phyloP scores from a whole-genome alignment of 2,113 vertebrate species.

The Tretioscincus oriximinensis region DNA sequence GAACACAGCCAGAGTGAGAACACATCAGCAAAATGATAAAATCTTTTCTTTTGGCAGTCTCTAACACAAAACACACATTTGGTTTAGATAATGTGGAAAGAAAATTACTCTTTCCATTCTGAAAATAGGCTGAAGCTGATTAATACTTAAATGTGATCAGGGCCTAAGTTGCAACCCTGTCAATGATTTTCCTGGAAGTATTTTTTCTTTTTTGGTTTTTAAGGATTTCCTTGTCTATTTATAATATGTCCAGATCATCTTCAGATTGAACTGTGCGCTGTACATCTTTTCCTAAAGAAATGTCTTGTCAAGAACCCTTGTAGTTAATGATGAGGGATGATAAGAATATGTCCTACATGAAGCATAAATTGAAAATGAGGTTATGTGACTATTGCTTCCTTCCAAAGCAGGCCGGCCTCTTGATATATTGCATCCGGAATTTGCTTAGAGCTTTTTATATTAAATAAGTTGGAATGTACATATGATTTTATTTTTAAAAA shows the following conservation, averaged over 20 bases:
- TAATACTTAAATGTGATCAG: too few species aligned
- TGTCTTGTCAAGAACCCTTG: conserved; percentile 15
- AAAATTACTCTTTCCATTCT: too few species aligned
- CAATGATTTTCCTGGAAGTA: background rate
- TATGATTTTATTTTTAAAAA: background rate
- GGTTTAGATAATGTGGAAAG: too few species aligned
- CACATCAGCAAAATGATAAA: too few species aligned
- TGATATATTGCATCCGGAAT: conserved; percentile 26
- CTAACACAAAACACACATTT: too few species aligned
- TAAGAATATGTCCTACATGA: conserved; percentile 15
- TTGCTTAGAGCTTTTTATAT: conserved; percentile 30
- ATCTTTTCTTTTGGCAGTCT: too few species aligned
- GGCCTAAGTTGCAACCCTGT: background rate
- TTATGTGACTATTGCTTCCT: conserved; percentile 20
- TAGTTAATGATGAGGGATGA: conserved; percentile 27
- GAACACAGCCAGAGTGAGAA: too few species aligned
- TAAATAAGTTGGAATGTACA: conserved; percentile 11
- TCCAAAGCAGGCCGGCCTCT: conserved; percentile 6
- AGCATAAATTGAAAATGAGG: conserved; percentile 29
- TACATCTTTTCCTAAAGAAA: conserved; percentile 19
- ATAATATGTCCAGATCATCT: background rate
- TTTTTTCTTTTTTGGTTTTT: background rate
- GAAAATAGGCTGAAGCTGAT: too few species aligned
- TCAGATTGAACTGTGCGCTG: background rate
- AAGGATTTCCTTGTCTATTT: background rate